phyloP scores from a whole-genome alignment of 2,888 invertebrate species.

The Theretra japonica region DNA sequence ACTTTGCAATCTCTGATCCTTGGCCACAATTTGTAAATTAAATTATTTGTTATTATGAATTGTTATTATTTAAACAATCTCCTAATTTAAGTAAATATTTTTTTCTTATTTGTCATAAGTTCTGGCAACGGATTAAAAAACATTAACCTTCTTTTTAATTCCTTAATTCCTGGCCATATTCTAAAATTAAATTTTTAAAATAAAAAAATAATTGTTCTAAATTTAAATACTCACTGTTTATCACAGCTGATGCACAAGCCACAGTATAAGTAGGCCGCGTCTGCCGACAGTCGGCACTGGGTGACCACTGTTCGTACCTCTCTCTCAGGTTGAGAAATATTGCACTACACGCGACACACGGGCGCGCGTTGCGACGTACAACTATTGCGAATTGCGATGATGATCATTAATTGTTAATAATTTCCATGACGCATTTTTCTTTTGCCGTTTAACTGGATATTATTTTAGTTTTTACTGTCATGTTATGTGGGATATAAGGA shows the following conservation, averaged over 20 bases:
- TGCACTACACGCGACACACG: conserved; percentile 44
- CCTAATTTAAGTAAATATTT: background rate
- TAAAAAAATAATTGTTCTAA: background rate
- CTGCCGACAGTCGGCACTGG: conserved; percentile 46
- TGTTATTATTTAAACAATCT: too few species aligned
- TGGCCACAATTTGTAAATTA: too few species aligned
- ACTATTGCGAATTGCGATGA: background rate
- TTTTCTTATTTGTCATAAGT: background rate
- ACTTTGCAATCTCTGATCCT: too few species aligned
- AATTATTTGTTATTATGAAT: too few species aligned
- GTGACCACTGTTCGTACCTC: conserved; percentile 58
- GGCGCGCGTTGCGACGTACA: conserved; percentile 29
- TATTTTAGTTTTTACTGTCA: too few species aligned
- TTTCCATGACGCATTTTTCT: background rate
- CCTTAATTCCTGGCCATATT: background rate
- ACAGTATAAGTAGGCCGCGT: conserved; percentile 43
- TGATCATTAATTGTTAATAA: background rate
- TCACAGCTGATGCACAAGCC: conserved; percentile 36
- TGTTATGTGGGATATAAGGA: too few species aligned
- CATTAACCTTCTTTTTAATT: background rate
- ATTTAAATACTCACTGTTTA: conserved; percentile 28
- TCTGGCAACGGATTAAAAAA: background rate
- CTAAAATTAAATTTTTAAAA: background rate
- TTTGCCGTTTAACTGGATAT: too few species aligned
- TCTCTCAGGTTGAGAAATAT: conserved; percentile 70